phyloP scores from a whole-genome alignment of 2,888 invertebrate species.

The Philaethria dido region DNA sequence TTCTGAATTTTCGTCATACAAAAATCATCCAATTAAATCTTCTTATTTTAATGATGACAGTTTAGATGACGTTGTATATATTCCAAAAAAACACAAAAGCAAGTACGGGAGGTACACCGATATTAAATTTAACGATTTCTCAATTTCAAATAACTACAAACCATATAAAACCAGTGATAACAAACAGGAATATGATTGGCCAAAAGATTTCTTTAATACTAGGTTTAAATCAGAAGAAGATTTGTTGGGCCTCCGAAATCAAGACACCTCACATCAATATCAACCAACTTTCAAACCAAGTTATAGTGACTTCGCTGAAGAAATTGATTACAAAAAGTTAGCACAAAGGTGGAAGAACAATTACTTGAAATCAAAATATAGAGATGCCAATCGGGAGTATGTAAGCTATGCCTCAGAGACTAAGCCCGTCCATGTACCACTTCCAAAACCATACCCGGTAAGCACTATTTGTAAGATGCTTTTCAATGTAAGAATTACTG shows the following conservation, averaged over 20 bases:
- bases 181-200: constrained; percentile 61
- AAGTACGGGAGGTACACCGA: constrained; percentile 61
- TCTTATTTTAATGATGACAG: constrained; percentile 55
- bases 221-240: constrained; percentile 77
- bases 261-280: constrained; percentile 69
- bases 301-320: constrained; percentile 57
- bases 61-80: constrained; percentile 66
- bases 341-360: constrained; percentile 76
- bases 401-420: constrained; percentile 69
- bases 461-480: constrained; percentile 49
- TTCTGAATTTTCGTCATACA: constrained; percentile 59
- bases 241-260: constrained; percentile 71
- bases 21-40: constrained; percentile 58
- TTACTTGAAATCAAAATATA: constrained; percentile 71
- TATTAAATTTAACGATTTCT: constrained; percentile 59
- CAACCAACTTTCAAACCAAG: constrained; percentile 64
- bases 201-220: constrained; percentile 58
- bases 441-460: constrained; percentile 76
- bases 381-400: constrained; percentile 63
- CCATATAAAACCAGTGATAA: constrained; percentile 56
- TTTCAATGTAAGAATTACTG: constrained; percentile 41
- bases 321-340: constrained; percentile 68
- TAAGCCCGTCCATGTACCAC: constrained; percentile 68
- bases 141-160: constrained; percentile 52
- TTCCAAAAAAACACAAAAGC: constrained; percentile 61